Base-by-base conservation (phyloP, 2,797 vertebrate species). In the Craterocephalus amniculus region DNA sequence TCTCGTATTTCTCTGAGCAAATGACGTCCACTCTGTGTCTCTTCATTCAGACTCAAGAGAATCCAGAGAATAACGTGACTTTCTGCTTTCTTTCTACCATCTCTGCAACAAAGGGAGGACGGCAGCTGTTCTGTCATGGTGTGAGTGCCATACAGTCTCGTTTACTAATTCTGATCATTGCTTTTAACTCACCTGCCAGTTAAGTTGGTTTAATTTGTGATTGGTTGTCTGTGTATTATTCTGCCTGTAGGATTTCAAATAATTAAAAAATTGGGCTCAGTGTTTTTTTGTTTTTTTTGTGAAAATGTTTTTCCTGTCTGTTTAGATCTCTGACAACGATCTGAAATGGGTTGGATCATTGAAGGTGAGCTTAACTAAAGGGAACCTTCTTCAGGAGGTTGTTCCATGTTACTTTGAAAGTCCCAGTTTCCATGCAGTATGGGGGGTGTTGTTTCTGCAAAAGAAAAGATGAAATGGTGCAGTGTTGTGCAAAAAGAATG, bases 101-200 rank as follows among this genome's bases (percentile, higher is more conserved):
- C 20, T 49, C 31, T 57, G 4, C 5, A 14, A 18, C 2, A 13
- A 58, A 60, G 13, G 51, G 22, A 51, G 67, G 66, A 63, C 32
- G 1, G 16, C 31, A 12, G 10, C 62, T 38, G 34, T 34, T 65
- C 58, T 74, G 51, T 74, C 40, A 56, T 27, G 20, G 55, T 18
- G 78, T 85, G 67, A 86, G 80, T 86, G 22, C 66, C 20, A 29
- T 16, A n/a, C 51, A 10, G 51, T 58, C 49, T 38, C 26, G 40
- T 45, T 40, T 72, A 56, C 31, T 62, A 3, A 38, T 67, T 74
- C 58, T 38, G 49, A 55, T 67, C 49, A 35, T 26, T 14, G 32
- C 27, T 34, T 7, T 63, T 34, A 0, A 20, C 29, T 10, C 22
- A 14, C 34, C 31, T 3, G 9, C 6, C 36, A 38, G 10, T n/a